Evolutionary conservation across 2,888 invertebrate genomes (phyloP).

Genomic region (Caenorhabditis zanzibari): DNA sequence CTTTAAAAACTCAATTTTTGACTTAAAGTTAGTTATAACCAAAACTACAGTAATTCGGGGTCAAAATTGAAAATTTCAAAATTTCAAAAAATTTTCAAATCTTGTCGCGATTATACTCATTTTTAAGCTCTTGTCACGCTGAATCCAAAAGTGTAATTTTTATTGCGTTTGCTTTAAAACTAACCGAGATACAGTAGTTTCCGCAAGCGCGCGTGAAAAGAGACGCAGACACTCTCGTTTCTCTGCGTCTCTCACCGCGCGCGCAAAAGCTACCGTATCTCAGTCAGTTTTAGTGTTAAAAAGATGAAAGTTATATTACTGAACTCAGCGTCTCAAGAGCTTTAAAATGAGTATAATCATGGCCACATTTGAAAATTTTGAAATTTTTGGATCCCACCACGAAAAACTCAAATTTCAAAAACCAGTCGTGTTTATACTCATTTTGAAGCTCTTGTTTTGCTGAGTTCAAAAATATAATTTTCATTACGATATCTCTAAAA

Average conservation of each 20-base stretch:
- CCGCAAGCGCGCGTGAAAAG: not conserved
- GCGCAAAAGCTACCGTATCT: too few species aligned
- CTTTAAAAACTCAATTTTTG: too few species aligned
- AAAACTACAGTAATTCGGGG: too few species aligned
- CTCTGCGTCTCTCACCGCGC: too few species aligned
- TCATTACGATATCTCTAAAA: not conserved
- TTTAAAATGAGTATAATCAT: not conserved
- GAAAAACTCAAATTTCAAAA: not conserved
- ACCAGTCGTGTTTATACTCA: not conserved
- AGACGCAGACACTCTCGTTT: not conserved
- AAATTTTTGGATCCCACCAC: not conserved
- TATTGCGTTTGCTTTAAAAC: not conserved
- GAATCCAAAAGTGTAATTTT: not conserved
- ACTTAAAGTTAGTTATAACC: too few species aligned
- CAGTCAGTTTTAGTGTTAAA: not conserved
- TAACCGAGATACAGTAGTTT: not conserved
- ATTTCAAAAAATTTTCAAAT: not conserved
- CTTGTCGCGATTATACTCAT: not conserved
- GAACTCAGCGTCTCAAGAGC: not conserved
- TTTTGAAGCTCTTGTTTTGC: not conserved
- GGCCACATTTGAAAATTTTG: not conserved
- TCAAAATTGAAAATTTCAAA: not conserved
- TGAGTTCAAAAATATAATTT: not conserved
- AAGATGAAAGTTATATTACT: not conserved
- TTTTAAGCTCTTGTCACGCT: not conserved